Base-by-base conservation (phyloP, 2,888 invertebrate species). In the Zygothrica quintamaculata region DNA sequence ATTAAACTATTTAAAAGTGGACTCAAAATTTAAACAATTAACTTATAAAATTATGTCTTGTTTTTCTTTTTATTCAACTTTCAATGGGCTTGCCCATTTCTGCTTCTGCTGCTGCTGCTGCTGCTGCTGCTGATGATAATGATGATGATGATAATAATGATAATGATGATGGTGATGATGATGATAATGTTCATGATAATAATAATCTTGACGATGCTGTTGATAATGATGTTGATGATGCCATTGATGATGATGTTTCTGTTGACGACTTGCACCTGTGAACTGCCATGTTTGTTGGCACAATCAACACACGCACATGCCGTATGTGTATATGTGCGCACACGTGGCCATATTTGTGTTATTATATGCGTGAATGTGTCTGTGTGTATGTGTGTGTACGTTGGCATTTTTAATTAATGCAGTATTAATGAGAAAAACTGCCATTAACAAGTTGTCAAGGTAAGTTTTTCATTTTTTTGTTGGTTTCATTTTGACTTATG, bases 371-470 rank as follows among this genome's bases (percentile, higher is more conserved):
- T 16, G 15, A 7, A 9, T 18, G 18, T n/a, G 37, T 12, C 16
- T 26, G 26, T 26, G 26, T 26, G 26, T 26, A 8, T 16, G 18
- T 46, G 13, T 51, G 64, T 60, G 66, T 77, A 59, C 61, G 62
- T 57, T 58, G 73, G 65, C 65, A 60, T 64, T 86, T 77, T 87
- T 79, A 81, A 87, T 87, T 84, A 88, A 89, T 89, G 86, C 88
- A 88, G 91, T 91, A 84, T 87, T 91, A 87, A 90, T 91, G 89
- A 90, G 91, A 77, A 91, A 91, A 88, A 90, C 89, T 72, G 91
- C 91, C 75, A 90, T 91, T 84, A 91, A 90, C 89, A 91, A 91
- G 87, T 88, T 91, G 81, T 91, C 91, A 77, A 91, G 91, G 91
- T 91, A 89, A 84, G 89, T 89, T 76, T 61, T 67, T 55, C 39